These are phyloP conservation scores for Pholis gunnellus DNA, from an alignment of 2,113 vertebrate genomes.

Conservation along the genomic window DNA sequence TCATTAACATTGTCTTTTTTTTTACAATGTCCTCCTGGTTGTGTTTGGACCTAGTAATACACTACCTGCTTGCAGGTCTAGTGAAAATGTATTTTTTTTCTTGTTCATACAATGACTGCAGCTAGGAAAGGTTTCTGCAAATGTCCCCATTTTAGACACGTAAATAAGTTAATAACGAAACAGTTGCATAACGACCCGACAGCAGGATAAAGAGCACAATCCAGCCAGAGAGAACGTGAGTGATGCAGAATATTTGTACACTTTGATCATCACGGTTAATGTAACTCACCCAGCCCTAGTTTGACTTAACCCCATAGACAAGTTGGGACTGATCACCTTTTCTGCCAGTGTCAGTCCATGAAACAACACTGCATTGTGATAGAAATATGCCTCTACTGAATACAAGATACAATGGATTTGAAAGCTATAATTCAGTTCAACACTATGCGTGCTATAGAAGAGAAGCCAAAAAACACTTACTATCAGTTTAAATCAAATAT, in stretches of 20 bases:
- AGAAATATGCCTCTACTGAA: constrained; percentile 75
- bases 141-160: constrained; percentile 22
- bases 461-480: constrained; percentile 81
- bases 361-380: constrained; percentile 70
- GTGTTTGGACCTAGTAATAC: background rate
- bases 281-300: constrained; percentile 59
- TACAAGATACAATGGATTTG: constrained; percentile 82
- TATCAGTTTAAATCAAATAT: constrained; percentile 72
- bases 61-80: background rate
- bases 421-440: constrained; percentile 80
- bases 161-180: constrained; percentile 42
- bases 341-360: constrained; percentile 44
- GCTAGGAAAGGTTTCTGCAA: constrained; percentile 25
- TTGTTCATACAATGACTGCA: constrained; percentile 2
- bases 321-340: constrained; percentile 29
- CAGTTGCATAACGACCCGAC: constrained; percentile 30
- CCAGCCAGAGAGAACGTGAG: constrained; percentile 46
- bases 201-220: constrained; percentile 18
- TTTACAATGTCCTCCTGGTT: background rate
- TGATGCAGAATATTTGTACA: constrained; percentile 69
- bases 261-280: constrained; percentile 53
- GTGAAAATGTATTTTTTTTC: constrained; percentile 10
- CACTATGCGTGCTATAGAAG: constrained; percentile 83
- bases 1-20: constrained; percentile 19
- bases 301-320: constrained; percentile 24